Percentiles rank a stretch among this genome's conserved stretches.
Evolutionary conservation across 2,888 invertebrate species (phyloP).

Genomic region (Apamea epomidion): DNA sequence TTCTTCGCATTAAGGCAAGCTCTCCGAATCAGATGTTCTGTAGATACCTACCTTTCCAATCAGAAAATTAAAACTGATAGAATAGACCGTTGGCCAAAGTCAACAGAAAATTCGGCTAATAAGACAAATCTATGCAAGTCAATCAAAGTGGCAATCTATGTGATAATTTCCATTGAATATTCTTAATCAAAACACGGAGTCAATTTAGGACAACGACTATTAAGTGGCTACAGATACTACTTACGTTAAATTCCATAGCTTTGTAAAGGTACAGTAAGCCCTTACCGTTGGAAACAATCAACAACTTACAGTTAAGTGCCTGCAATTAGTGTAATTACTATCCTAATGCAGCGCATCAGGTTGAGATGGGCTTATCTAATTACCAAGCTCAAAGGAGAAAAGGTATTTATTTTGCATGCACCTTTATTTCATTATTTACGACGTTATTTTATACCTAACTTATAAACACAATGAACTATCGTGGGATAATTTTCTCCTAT

Average conservation of each 20-base stretch:
- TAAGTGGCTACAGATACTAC: slow-evolving; percentile 1
- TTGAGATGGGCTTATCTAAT: slow-evolving; percentile 13
- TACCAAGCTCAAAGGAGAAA: slow-evolving; percentile 2
- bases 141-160: not conserved
- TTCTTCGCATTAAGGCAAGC: not conserved
- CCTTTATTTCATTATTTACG: slow-evolving; percentile 53
- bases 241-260: slow-evolving; percentile 34
- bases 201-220: slow-evolving; percentile 37
- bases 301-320: slow-evolving; percentile 37
- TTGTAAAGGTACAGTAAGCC: slow-evolving; percentile 36
- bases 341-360: slow-evolving; percentile 9
- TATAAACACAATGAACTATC: slow-evolving; percentile 62
- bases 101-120: not conserved
- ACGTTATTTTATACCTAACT: slow-evolving; percentile 48
- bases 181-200: slow-evolving; percentile 6
- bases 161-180: slow-evolving; percentile 20
- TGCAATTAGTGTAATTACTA: slow-evolving; percentile 51
- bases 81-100: not conserved
- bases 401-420: slow-evolving; percentile 8
- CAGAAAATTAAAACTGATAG: slow-evolving; percentile 9
- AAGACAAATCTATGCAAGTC: not conserved
- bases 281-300: slow-evolving; percentile 23
- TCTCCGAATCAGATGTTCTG: not conserved
- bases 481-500: slow-evolving; percentile 72
- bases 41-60: not conserved